Base-by-base conservation (phyloP, 2,797 vertebrate genomes). In the Mustela erminea region DNA sequence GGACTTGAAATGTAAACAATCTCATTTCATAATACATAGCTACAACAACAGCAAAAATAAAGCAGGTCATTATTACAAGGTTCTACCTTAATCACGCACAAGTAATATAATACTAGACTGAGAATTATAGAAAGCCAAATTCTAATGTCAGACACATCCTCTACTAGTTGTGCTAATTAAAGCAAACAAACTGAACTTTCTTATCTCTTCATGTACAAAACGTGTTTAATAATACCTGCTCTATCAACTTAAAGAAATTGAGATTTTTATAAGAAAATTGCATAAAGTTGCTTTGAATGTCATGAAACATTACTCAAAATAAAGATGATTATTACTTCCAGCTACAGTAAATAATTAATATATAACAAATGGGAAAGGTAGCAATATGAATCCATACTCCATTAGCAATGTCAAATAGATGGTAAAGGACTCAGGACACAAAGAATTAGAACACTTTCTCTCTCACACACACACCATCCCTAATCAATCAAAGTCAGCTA, bases 11-110 rank as follows among this genome's bases (percentile, higher is more conserved):
- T 43, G 3, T n/a, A 96, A 96, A 14, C n/a, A 70, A 82, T 88
- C 35, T 95, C 66, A 93, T 62, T 97, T 90, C 43, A 89, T 38
- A 94, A 58, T 35, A 35, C n/a, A 93, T 13, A 46, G 3, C n/a
- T 92, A 54, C 29, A n/a, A 56, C 32, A 56, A 54, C 15, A 38
- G n/a, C 9, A 68, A 88, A 80, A 58, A 49, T 41, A 77, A 82
- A 72, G 41, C 13, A 35, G n/a, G 14, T 60, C 41, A 46, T 70
- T 56, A 84, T 74, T 87, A 64, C 4, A 87, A 93, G 23, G 20
- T 35, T 86, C 38, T 46, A 32, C 49, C 32, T 41, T 77, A 90
- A 86, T 87, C 70, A 66, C 3, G 70, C 27, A 60, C 1, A 49
- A 35, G 41, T 46, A 66, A 70, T 15, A 35, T 43, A 85, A 75